These are phyloP conservation scores for Steinernema khuongi DNA, from an alignment of 1,140 invertebrate species.

Conservation along the genomic window DNA sequence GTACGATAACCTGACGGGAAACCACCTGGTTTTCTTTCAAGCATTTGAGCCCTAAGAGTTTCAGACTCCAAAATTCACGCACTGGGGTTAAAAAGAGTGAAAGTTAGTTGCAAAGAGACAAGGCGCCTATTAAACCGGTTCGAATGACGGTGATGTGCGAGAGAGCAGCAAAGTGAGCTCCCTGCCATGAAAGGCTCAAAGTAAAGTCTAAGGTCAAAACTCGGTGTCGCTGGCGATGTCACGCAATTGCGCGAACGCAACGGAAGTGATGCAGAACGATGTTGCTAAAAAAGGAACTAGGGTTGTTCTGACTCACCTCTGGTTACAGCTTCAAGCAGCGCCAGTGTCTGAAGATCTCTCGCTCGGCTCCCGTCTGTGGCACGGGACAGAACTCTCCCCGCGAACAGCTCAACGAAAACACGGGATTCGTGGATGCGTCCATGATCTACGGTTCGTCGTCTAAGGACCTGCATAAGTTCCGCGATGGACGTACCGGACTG, in stretches of 20 bases:
- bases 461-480: slow-evolving; percentile 56
- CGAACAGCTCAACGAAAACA: slow-evolving; percentile 56
- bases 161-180: background rate
- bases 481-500: slow-evolving; percentile 55
- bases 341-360: slow-evolving; percentile 53
- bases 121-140: background rate
- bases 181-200: slow-evolving; percentile 26
- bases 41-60: no score
- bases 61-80: no score
- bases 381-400: slow-evolving; percentile 45
- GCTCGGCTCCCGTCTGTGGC: slow-evolving; percentile 56
- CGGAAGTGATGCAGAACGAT: slow-evolving; percentile 12
- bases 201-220: slow-evolving; percentile 17
- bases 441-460: slow-evolving; percentile 56
- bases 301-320: background rate
- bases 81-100: background rate
- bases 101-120: background rate
- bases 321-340: slow-evolving; percentile 53
- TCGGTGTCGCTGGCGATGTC: background rate
- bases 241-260: background rate
- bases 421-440: slow-evolving; percentile 53
- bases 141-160: background rate
- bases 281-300: background rate
- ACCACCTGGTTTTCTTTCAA: no score
- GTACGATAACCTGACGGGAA: no score